Evolutionary conservation across 2,888 invertebrate species (phyloP), one percentile per base, ranked within the genome.

Genomic region (Rotaria magnacalcarata): DNA sequence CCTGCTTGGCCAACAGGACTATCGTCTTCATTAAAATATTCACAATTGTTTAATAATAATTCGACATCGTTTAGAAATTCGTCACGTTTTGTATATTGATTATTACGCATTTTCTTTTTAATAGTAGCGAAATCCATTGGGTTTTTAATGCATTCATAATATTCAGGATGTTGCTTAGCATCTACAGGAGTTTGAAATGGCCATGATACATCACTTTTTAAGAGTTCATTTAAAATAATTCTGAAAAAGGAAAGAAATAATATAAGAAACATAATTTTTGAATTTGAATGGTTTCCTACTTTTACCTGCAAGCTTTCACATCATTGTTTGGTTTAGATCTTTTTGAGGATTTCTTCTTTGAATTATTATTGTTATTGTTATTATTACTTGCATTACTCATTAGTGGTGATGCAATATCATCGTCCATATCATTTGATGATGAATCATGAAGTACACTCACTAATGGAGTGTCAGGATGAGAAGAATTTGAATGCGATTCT

Each of bases 51-150:
- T 92, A 98, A 97, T 90, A 98, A 96, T 88, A 96, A 94, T 16
- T 96, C 93, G 34, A 96, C 95, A 92, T 98, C 97, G 4, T 94
- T 93, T 87, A 95, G 95, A 92, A 97, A 98, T 88, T 97, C 96
- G 88, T 96, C 96, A 84, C 84, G 85, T 67, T 85, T 85, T 74
- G 58, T 67, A 54, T 87, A 86, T 84, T 80, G 80, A 67, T 87
- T 87, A 41, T 21, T 27, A 50, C 58, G 75, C 41, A 97, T 93
- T 91, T 95, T 95, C 91, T 94, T 94, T 91, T 95, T 95, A 90
- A 98, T 96, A 84, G 96, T 96, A 89, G 95, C 95, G 88, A 98
- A 93, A 93, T 98, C 98, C 96, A 98, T 97, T 87, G 98, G 97
- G 88, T 93, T 94, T 91, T 96, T 95, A 90, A 98, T 97, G 88